A percentile compares a stretch with the other conserved stretches of the same genome.
Conservation (phyloP, 1,140 invertebrate genomes). For the Drosophila equinoxialis region DNA sequence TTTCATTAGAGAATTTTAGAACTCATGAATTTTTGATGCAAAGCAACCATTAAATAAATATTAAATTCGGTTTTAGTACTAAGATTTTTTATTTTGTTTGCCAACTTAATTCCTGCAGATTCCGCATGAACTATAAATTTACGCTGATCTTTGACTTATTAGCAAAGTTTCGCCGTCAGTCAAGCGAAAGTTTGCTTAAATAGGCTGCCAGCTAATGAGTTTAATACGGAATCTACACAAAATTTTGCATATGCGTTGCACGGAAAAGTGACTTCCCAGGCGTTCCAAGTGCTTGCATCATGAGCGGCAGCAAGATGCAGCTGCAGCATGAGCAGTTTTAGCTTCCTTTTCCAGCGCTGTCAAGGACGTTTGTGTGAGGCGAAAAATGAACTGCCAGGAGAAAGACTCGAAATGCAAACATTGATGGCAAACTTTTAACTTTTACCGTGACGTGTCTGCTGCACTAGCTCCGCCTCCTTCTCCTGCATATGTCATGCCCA, state of each 20-base stretch:
- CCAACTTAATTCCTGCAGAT: background rate
- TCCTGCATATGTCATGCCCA: background rate
- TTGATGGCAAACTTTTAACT: conserved; percentile 72
- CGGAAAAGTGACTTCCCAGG: conserved; percentile 19
- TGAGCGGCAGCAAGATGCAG: background rate
- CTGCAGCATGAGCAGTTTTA: conserved; percentile 21
- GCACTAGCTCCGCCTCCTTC: conserved; percentile 28
- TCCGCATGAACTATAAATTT: conserved; percentile 42
- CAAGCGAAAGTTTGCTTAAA: conserved; percentile 51
- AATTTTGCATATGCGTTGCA: conserved; percentile 53
- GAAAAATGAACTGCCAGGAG: conserved; percentile 67
- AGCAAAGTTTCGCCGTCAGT: conserved; percentile 49
- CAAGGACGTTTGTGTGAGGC: conserved; percentile 68
- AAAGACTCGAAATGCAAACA: conserved; percentile 71
- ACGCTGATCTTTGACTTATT: conserved; percentile 61
- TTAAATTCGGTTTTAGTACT: background rate
- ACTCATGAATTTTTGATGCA: too few species aligned
- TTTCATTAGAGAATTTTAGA: too few species aligned
- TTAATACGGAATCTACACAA: conserved; percentile 31
- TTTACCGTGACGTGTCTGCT: conserved; percentile 64
- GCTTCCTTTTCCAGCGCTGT: conserved; percentile 27
- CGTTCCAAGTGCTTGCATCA: conserved; percentile 18
- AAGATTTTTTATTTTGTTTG: conserved; percentile 1
- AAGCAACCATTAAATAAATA: background rate
- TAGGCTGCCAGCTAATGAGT: conserved; percentile 39